phyloP scores from a whole-genome alignment of 1,140 invertebrate genomes.

The Anagrus nilaparvatae region DNA sequence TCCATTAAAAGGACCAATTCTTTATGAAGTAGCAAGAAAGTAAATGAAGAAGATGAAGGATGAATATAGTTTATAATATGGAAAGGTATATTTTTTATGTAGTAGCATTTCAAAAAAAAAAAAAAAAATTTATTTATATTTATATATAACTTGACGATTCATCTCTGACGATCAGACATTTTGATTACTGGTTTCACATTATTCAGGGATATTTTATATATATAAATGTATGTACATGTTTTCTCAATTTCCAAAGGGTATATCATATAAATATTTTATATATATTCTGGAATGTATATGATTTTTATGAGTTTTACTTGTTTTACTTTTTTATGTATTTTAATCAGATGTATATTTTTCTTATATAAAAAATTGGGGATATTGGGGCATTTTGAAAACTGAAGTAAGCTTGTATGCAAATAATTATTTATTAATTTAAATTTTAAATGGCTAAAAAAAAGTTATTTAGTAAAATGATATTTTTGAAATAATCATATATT shows the following conservation, averaged over 20 bases:
- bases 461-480: too few relatives aligned
- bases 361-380: too few relatives aligned
- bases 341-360: too few relatives aligned
- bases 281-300: too few relatives aligned
- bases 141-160: slow-evolving; percentile 31
- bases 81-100: slow-evolving; percentile 2
- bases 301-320: too few relatives aligned
- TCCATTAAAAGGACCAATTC: slow-evolving; percentile 3
- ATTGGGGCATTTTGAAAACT: too few relatives aligned
- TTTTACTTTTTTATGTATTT: too few relatives aligned
- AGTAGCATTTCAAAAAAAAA: slow-evolving; percentile 1
- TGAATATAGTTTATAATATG: slow-evolving; percentile 2
- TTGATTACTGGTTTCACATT: slow-evolving; percentile 39
- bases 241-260: slow-evolving; percentile 18
- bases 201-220: slow-evolving; percentile 29
- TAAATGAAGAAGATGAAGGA: slow-evolving; percentile 6
- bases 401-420: too few relatives aligned
- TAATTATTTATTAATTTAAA: too few relatives aligned
- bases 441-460: too few relatives aligned
- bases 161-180: slow-evolving; percentile 38
- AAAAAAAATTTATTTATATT: slow-evolving; percentile 8
- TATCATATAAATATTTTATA: too few relatives aligned
- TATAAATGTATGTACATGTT: slow-evolving; percentile 19
- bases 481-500: too few relatives aligned
- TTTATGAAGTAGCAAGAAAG: slow-evolving; percentile 6